A percentile compares a stretch with the other conserved stretches of the same genome.
Evolutionary conservation across 2,888 invertebrate genomes (phyloP).

Genomic region (Frankliniella fusca): DNA sequence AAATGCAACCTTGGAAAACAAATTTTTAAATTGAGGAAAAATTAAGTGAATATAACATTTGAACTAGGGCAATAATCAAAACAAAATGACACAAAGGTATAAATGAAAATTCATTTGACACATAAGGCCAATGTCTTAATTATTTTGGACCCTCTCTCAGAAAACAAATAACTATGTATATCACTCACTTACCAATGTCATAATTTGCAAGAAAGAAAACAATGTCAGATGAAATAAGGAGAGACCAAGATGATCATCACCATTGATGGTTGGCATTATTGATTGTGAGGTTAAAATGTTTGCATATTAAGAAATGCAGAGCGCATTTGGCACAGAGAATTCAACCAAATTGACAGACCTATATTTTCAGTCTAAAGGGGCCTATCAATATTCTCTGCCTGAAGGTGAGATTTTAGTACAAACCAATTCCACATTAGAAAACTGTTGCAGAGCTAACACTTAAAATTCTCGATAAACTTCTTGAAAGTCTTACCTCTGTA

Average conservation of each 20-base stretch:
- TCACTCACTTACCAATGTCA: background rate
- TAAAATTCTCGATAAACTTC: background rate
- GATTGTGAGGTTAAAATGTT: too few species aligned
- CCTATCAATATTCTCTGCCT: background rate
- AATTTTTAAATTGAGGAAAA: too few species aligned
- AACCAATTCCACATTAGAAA: background rate
- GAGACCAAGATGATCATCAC: too few species aligned
- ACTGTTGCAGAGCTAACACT: too few species aligned
- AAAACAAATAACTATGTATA: background rate
- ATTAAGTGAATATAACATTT: background rate
- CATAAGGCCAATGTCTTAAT: background rate
- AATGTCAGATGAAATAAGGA: too few species aligned
- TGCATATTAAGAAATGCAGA: background rate
- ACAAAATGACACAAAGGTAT: too few species aligned
- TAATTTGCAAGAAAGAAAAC: too few species aligned
- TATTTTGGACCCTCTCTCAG: conserved; percentile 15
- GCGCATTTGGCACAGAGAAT: background rate
- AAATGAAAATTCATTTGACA: too few species aligned
- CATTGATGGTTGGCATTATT: too few species aligned
- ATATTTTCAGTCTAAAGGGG: background rate
- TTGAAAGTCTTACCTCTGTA: background rate
- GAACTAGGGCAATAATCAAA: too few species aligned
- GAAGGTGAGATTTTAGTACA: background rate
- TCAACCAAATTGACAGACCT: background rate
- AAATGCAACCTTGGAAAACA: too few species aligned